Base-by-base conservation (phyloP, 2,113 vertebrate genomes). In the Zeus faber region DNA sequence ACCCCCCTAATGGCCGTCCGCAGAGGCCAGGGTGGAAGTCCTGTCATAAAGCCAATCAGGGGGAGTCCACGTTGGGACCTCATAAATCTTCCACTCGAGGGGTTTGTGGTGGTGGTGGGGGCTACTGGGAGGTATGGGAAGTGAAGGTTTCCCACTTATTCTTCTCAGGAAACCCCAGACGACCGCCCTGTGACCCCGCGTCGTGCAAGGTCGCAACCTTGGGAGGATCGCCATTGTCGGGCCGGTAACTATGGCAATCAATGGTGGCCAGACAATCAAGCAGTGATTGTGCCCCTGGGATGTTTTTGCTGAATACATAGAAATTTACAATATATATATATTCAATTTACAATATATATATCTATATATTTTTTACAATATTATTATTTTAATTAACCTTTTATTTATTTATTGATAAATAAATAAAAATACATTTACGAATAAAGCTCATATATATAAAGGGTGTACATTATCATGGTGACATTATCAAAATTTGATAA, bases 111-210 rank as follows among this genome's bases (percentile, higher is more conserved):
- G 47, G 24, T 7, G 23, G 23, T 7, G 47, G 25, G 57, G 84
- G 80, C 80, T 81, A 82, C 72, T 79, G 81, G 84, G 82, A 89
- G 86, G 87, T 89, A 81, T 86, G 81, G 88, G 90, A 91, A 91
- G 83, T 88, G 79, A 79, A 81, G 70, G 66, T 78, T 91, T 91
- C 86, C 90, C 85, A 79, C 70, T 87, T 82, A 86, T 88, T 89
- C 79, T 89, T 77, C 65, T 64, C 71, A 83, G 89, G 87, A 89
- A 87, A 83, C 49, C 53, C 59, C 75, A 65, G 76, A 81, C 69
- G 62, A 56, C 83, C 82, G 80, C 80, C 77, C 73, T 40, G 56
- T 81, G 76, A 87, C 80, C 82, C 59, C 29, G 33, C 84, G 84
- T 87, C 79, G 76, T 0, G 2, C 68, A 48, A 67, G 87, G 86